A percentile compares a stretch with the other conserved stretches of the same genome.
These are phyloP conservation scores for Megaceryle maxima DNA, from an alignment of 2,113 vertebrate genomes.

Conservation along the genomic window DNA sequence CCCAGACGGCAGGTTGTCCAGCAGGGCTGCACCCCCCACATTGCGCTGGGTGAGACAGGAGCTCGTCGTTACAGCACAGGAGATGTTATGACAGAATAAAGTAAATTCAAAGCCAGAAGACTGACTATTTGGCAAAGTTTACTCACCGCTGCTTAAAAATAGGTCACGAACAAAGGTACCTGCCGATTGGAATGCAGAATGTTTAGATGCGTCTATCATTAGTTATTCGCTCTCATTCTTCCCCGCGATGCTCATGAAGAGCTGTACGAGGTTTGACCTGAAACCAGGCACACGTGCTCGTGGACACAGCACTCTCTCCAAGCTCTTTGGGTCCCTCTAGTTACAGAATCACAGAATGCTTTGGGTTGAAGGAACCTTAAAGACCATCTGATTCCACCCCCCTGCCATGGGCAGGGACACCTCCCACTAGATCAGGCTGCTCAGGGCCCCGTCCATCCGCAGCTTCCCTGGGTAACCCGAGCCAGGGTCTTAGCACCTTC, in stretches of 20 bases:
- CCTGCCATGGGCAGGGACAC: no score
- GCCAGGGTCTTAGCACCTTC: no score
- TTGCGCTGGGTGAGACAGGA: no score
- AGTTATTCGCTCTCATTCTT: neutral
- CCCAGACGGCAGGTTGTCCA: no score
- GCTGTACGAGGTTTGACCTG: neutral
- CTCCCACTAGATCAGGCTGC: neutral
- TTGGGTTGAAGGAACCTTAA: no score
- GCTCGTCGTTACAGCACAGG: no score
- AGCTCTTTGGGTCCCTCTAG: neutral
- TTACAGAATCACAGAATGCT: neutral
- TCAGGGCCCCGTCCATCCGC: neutral
- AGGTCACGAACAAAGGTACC: neutral
- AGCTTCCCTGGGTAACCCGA: neutral
- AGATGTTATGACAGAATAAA: no score
- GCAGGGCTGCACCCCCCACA: no score
- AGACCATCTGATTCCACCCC: no score
- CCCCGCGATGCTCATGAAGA: neutral
- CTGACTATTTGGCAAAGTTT: neutral
- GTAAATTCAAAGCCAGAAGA: neutral
- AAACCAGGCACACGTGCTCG: rapidly evolving
- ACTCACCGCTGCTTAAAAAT: neutral
- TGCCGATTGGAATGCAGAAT: neutral
- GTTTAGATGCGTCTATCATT: no score
- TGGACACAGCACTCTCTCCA: neutral